Percentiles rank a stretch among this genome's conserved stretches.
These are phyloP conservation scores for Manis crassicaudata DNA, from an alignment of 2,797 vertebrate species.

Conservation along the genomic window DNA sequence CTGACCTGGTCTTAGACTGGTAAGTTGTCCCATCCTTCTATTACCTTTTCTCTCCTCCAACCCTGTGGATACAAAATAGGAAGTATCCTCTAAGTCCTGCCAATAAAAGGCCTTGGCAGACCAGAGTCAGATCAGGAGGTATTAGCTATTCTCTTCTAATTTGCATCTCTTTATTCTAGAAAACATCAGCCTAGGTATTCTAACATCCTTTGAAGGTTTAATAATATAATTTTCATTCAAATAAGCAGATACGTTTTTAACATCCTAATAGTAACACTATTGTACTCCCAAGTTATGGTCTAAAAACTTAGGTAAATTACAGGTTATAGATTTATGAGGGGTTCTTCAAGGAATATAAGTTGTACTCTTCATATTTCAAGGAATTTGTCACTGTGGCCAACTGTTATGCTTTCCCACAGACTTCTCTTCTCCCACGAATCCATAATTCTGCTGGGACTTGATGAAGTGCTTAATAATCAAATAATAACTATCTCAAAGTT, in stretches of 20 bases:
- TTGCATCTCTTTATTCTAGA: not conserved
- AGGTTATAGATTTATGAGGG: not conserved
- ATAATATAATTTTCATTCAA: slow-evolving; percentile 25
- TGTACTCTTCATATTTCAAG: not conserved
- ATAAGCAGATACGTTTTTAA: slow-evolving; percentile 6
- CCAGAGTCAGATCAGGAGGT: not conserved
- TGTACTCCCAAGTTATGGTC: not conserved
- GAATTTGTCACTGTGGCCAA: not conserved
- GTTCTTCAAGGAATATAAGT: not conserved
- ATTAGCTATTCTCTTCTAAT: not conserved
- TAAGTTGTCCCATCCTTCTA: not conserved
- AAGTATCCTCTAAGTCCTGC: not conserved
- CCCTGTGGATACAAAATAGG: not conserved
- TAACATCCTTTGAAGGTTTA: not conserved
- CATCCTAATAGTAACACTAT: not conserved
- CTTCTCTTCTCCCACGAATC: not conserved
- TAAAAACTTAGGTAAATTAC: not conserved
- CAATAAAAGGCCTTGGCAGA: not conserved
- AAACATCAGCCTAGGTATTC: not conserved
- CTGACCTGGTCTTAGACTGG: not conserved
- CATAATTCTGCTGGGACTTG: not conserved
- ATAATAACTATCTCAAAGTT: not conserved
- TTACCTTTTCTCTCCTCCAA: not conserved
- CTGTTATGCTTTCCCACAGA: not conserved
- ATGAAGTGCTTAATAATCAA: slow-evolving; percentile 33